Conservation (phyloP, 2,797 vertebrate genomes). For the Spondyliosoma cantharus region DNA sequence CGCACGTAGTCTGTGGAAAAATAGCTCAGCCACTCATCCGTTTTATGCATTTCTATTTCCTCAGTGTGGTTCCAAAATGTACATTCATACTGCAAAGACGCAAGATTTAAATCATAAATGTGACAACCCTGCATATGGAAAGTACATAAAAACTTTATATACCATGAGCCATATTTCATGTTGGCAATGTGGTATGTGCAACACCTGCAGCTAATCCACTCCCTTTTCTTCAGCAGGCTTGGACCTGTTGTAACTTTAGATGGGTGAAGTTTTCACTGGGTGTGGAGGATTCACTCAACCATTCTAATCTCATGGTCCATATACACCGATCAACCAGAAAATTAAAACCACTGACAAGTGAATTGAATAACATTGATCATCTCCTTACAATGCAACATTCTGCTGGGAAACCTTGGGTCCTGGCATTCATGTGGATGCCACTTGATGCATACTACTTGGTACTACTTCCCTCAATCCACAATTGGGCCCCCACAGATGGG, state of each 20-base stretch:
- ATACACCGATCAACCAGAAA: too few species aligned
- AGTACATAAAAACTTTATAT: constrained; percentile 6
- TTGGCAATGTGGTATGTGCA: constrained; percentile 7
- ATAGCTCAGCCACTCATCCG: neutral
- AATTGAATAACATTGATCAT: too few species aligned
- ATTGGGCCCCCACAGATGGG: too few species aligned
- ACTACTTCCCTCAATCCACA: too few species aligned
- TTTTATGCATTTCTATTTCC: neutral
- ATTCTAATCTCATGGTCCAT: neutral
- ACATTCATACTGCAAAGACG: neutral
- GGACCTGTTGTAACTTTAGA: constrained; percentile 24
- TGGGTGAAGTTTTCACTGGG: neutral
- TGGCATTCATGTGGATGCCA: too few species aligned
- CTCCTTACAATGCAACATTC: too few species aligned
- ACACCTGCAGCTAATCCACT: constrained; percentile 11
- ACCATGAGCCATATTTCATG: neutral
- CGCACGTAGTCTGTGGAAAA: neutral
- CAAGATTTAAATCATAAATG: neutral
- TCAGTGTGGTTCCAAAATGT: neutral
- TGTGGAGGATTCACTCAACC: neutral
- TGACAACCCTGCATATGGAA: neutral
- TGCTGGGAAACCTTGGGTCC: too few species aligned
- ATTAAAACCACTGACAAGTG: too few species aligned
- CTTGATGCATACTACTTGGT: too few species aligned
- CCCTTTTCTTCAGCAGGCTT: constrained; percentile 23